Conservation (phyloP, 2,888 invertebrate genomes). For the Sesia apiformis region DNA sequence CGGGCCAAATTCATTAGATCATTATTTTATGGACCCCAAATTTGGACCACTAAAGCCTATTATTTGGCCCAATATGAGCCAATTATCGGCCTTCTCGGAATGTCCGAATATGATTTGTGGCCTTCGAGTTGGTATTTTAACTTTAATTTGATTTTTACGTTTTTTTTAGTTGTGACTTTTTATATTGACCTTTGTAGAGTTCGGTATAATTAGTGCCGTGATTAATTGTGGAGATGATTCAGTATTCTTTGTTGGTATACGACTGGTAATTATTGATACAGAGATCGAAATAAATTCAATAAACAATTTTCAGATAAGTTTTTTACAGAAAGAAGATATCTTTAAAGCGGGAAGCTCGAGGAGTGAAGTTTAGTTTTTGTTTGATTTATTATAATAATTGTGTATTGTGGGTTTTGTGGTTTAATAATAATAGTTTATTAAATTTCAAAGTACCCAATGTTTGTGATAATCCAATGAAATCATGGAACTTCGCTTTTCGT, state of each 20-base stretch:
- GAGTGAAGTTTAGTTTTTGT: no score
- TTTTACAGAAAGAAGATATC: no score
- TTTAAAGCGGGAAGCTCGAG: no score
- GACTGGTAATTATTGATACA: constrained; percentile 5
- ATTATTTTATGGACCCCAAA: constrained; percentile 65
- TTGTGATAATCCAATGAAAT: no score
- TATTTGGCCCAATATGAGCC: constrained; percentile 47
- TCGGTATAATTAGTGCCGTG: background rate
- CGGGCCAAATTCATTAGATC: constrained; percentile 36
- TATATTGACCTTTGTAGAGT: background rate
- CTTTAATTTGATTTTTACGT: constrained; percentile 8
- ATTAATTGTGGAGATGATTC: background rate
- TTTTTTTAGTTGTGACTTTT: constrained; percentile 7
- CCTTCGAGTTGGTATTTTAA: constrained; percentile 1
- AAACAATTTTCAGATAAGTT: no score
- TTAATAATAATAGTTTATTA: no score
- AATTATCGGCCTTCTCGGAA: constrained; percentile 33
- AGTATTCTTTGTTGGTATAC: background rate
- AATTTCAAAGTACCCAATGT: no score
- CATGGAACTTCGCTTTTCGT: no score
- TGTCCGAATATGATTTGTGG: constrained; percentile 22
- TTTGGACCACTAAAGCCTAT: constrained; percentile 49
- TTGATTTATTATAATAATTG: no score
- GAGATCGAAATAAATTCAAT: no score
- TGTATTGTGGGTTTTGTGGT: no score